A percentile compares a stretch with the other conserved stretches of the same genome.
These are phyloP conservation scores for Chitala chitala DNA, from an alignment of 2,113 vertebrate genomes.

Conservation along the genomic window DNA sequence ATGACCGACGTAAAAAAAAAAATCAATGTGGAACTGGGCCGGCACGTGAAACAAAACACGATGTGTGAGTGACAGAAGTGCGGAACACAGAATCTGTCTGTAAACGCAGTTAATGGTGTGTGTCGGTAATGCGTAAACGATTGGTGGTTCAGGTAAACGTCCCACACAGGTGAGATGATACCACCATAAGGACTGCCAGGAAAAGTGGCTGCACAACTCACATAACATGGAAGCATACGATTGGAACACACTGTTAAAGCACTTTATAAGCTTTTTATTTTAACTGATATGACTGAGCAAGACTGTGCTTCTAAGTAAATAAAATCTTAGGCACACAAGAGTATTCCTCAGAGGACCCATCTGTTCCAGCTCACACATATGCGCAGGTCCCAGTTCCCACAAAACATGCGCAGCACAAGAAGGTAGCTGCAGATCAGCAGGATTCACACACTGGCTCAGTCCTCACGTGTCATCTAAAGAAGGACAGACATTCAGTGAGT, in stretches of 20 bases:
- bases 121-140: too few relatives aligned
- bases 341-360: neutral
- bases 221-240: too few relatives aligned
- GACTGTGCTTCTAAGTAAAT: too few relatives aligned
- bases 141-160: neutral
- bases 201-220: too few relatives aligned
- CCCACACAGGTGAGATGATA: neutral
- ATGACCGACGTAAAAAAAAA: too few relatives aligned
- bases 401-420: neutral
- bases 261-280: too few relatives aligned
- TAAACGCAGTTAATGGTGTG: too few relatives aligned
- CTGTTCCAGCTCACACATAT: neutral
- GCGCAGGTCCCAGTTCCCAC: neutral
- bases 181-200: too few relatives aligned
- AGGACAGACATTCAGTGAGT: neutral
- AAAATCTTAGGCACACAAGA: neutral
- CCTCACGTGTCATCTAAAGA: conserved; percentile 22
- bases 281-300: too few relatives aligned
- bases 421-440: conserved; percentile 19
- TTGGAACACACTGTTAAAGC: too few relatives aligned
- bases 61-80: too few relatives aligned
- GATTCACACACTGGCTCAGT: conserved; percentile 20
- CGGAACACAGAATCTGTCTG: too few relatives aligned
- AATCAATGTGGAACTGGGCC: neutral
- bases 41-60: neutral